Base-by-base conservation (phyloP, 2,888 invertebrate species). In the Tryphoninae sp. region DNA sequence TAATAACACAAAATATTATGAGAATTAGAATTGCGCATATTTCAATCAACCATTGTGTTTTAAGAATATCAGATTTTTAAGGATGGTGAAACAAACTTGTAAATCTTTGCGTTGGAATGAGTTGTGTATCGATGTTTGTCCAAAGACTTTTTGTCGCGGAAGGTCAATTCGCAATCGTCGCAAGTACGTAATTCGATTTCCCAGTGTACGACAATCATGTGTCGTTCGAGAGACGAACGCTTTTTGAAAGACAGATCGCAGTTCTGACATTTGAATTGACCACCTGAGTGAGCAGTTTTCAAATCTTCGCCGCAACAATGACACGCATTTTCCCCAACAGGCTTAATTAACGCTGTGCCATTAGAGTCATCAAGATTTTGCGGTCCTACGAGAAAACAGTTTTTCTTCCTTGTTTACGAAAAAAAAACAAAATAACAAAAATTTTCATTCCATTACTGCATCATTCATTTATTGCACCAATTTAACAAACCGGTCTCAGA, bases 221-320 rank as follows among this genome's bases (percentile, higher is more conserved):
- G 97, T 7, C 95, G 93, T 64, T 94, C 93, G 81, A 95, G 93
- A 85, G 94, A 95, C 33, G 94, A 93, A 88, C 94, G 93, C 49
- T 95, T 94, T 87, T 95, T 94, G 88, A 97, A 97, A 2, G 95
- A 94, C 89, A 96, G 96, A 11, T 94, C 93, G 87, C 97, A 97
- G 84, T 94, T 90, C 0, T 90, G 87, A 87, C 95, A 95, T 83
- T 93, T 92, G 86, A 92, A 93, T 67, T 93, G 92, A 6, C 94
- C 94, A n/a, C 94, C 94, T 64, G 91, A 92, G 85, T 94, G 94
- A 58, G 94, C 94, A 7, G 90, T 92, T 85, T 93, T 93, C 9
- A 93, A 87, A 78, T 94, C 93, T 89, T 94, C 94, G 0, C 93
- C 94, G 86, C 94, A 94, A 84, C 94, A 94, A 75, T 93, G 93